Evolutionary conservation across 2,888 invertebrate species (phyloP), one percentile per base, ranked within the genome.

Genomic region (Stictocephala bisonia): DNA sequence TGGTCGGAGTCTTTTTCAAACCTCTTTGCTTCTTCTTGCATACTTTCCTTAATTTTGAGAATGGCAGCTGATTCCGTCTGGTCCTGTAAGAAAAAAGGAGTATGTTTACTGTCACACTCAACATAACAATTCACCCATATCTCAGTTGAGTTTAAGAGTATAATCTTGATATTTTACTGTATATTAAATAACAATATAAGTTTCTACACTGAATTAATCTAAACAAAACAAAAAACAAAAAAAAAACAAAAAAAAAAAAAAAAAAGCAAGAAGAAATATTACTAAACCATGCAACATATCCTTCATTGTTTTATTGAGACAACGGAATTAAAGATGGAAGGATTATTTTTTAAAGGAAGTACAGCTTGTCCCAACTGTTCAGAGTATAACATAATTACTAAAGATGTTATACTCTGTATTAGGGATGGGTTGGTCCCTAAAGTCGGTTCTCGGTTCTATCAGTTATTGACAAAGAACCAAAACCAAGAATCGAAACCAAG

Each of bases 21-120:
- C 87, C 97, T 93, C 90, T 97, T 98, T 85, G 98, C 98, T 88
- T 99, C 99, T 87, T 99, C 98, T 87, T 99, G 97, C 97, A 99
- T 98, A 90, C 96, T 97, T 88, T 98, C 98, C 90, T 99, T 99
- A 86, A 99, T 99, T 91, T 99, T 99, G 88, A 98, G 90, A 87
- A 99, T 99, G 89, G 98, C 99, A 85, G 97, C 98, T 84, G 97
- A 97, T 90, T 98, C 98, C 85, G 94, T 97, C 89, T 97, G 96
- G 89, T 96, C 91, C 88, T 89, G 90, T 80, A 87, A 87, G 68
- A 72, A 75, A 75, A 68, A 73, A 58, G 69, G 69, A 73, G 73
- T 73, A 15, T 70, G 69, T 73, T 60, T 73, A 26, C 41, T 73
- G 40, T 73, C 53, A 70, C 64, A 68, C 66, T 70, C 73, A 31